A percentile compares a stretch with the other conserved stretches of the same genome.
Evolutionary conservation across 2,888 invertebrate genomes (phyloP).

Genomic region (Mesorhabditis spiculigera): DNA sequence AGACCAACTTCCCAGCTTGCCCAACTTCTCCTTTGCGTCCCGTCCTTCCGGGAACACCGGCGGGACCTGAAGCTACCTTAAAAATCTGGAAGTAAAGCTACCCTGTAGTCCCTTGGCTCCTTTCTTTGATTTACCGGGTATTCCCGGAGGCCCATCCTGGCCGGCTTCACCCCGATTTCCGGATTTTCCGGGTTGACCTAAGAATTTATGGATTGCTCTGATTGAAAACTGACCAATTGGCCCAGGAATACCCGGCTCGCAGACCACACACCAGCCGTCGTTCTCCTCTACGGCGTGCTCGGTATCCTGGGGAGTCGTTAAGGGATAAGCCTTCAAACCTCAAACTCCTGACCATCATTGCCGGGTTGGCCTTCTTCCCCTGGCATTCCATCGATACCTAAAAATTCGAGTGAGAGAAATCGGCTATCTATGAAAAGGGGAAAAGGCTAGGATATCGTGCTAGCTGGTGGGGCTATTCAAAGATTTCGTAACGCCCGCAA

Average conservation of each 20-base stretch:
- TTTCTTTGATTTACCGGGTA: not conserved
- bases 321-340: not conserved
- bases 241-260: not conserved
- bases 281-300: not conserved
- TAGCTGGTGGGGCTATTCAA: too few species aligned
- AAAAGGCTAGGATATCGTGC: too few species aligned
- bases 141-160: not conserved
- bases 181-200: not conserved
- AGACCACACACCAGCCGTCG: slow-evolving; percentile 5
- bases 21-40: not conserved
- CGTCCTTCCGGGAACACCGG: not conserved
- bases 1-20: not conserved
- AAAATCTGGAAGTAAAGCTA: not conserved
- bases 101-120: slow-evolving; percentile 1
- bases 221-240: not conserved
- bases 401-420: not conserved
- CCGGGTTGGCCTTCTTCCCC: not conserved
- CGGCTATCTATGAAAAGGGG: not conserved
- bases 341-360: not conserved
- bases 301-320: not conserved
- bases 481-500: too few species aligned
- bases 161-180: not conserved
- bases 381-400: not conserved
- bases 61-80: not conserved
- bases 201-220: not conserved